Evolutionary conservation across 2,797 vertebrate genomes (phyloP).

Genomic region (Sylvilagus floridanus): DNA sequence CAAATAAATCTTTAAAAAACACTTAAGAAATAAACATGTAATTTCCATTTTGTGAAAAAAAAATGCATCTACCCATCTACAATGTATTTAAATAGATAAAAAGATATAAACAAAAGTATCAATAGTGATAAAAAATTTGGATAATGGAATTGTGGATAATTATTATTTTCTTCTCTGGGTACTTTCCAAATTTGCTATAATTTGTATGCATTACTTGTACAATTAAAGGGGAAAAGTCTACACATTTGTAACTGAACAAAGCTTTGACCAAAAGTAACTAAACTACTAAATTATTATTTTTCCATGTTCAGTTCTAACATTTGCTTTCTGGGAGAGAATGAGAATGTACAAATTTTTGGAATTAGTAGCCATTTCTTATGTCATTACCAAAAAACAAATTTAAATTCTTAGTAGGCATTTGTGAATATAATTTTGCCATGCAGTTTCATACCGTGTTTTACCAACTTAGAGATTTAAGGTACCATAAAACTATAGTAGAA

Average conservation of each 20-base stretch:
- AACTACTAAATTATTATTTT: neutral
- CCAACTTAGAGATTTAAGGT: neutral
- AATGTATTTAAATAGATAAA: neutral
- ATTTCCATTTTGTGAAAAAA: conserved; percentile 12
- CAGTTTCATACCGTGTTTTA: neutral
- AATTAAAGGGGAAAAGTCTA: neutral
- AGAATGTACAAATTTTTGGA: neutral
- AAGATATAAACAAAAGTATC: neutral
- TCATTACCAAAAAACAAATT: neutral
- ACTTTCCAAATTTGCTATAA: conserved; percentile 14
- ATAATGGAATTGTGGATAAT: neutral
- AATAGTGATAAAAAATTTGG: neutral
- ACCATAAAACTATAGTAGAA: conserved; percentile 14
- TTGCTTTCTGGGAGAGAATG: conserved; percentile 34
- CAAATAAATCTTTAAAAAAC: no score
- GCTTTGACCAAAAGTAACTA: neutral
- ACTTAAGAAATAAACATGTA: neutral
- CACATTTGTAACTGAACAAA: neutral
- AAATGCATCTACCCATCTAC: neutral
- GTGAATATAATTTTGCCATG: neutral
- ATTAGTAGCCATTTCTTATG: conserved; percentile 24
- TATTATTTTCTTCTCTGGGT: neutral
- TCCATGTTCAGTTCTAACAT: neutral
- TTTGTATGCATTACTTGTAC: neutral
- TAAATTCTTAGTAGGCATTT: neutral